These are phyloP conservation scores for Cololabis saira DNA, from an alignment of 2,113 vertebrate species.

Conservation along the genomic window DNA sequence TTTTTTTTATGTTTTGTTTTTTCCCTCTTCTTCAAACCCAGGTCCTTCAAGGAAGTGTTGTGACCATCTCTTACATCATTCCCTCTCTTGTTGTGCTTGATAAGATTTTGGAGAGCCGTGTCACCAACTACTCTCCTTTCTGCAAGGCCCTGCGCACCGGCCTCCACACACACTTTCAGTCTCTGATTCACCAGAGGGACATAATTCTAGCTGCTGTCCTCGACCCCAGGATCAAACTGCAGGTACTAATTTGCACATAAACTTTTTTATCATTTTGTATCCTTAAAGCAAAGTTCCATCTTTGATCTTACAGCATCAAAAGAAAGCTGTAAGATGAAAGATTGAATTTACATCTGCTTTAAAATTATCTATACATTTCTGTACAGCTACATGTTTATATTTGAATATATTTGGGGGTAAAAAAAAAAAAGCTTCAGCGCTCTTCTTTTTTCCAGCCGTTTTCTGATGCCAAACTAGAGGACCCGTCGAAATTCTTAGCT, in stretches of 20 bases:
- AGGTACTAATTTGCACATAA: conserved; percentile 45
- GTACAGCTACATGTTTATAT: no score
- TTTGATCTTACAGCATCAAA: no score
- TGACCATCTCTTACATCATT: conserved; percentile 74
- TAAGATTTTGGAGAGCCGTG: conserved; percentile 64
- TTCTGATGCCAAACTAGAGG: conserved; percentile 43
- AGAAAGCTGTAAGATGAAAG: no score
- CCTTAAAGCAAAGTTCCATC: not conserved
- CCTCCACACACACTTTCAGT: conserved; percentile 72
- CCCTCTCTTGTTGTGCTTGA: conserved; percentile 77
- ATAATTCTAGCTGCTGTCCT: conserved; percentile 77
- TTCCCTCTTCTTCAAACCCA: conserved; percentile 4
- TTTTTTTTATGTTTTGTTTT: not conserved
- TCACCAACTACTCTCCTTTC: conserved; percentile 73
- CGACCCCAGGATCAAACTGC: conserved; percentile 79
- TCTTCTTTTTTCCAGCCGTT: conserved; percentile 65
- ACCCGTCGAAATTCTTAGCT: conserved; percentile 35
- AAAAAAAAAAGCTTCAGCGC: not conserved
- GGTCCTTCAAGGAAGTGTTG: conserved; percentile 74
- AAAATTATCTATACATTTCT: no score
- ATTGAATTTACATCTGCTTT: no score
- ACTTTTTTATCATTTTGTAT: not conserved
- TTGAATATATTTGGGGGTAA: no score
- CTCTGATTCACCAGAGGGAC: conserved; percentile 72
- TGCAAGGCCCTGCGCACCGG: conserved; percentile 73